phyloP scores from a whole-genome alignment of 2,797 vertebrate genomes.

The Hemibagrus guttatus region DNA sequence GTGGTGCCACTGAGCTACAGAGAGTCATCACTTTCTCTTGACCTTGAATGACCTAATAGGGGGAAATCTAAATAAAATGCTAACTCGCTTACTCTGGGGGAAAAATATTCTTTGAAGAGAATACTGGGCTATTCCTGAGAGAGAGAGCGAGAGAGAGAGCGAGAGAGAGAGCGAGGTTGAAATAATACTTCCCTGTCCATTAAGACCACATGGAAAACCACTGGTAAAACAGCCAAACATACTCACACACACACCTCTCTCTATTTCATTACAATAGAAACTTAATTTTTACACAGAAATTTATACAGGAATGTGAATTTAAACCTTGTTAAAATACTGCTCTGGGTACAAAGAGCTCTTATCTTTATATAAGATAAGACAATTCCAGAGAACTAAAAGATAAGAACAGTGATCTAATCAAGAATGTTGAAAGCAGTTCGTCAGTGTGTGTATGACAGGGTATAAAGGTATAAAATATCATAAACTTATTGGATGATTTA shows the following conservation, averaged over 20 bases:
- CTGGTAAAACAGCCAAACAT: background rate
- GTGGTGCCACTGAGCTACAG: slow-evolving; percentile 22
- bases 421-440: background rate
- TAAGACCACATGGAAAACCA: background rate
- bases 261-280: background rate
- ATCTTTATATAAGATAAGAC: background rate
- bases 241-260: too few relatives aligned
- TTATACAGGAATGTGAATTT: background rate
- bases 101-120: background rate
- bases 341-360: background rate
- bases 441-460: too few relatives aligned
- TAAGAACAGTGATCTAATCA: background rate
- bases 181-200: background rate
- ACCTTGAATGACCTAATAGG: background rate
- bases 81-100: too few relatives aligned
- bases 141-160: background rate
- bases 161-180: too few relatives aligned
- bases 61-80: background rate
- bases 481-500: background rate
- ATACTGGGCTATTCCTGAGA: background rate
- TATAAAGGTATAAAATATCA: background rate
- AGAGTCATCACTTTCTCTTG: too few relatives aligned
- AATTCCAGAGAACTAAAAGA: background rate
- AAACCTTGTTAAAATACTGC: background rate
- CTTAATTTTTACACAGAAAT: background rate